Evolutionary conservation across 2,797 vertebrate genomes (phyloP).

Genomic region (Xenopus petersii): DNA sequence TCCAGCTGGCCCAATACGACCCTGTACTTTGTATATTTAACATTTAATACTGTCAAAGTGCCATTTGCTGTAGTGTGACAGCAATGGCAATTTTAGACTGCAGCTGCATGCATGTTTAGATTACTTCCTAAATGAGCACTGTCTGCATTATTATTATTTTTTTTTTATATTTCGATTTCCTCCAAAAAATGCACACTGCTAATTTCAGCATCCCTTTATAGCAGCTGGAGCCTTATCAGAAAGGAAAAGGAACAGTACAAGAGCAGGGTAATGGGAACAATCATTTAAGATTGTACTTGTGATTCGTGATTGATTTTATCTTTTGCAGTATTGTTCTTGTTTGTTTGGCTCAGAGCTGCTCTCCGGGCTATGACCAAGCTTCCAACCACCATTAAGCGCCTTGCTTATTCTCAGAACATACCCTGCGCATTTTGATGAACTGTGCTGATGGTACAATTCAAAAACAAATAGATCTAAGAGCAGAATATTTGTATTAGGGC

Average conservation of each 20-base stretch:
- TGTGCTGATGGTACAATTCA: too few relatives aligned
- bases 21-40: background rate
- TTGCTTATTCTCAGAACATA: too few relatives aligned
- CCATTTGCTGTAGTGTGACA: background rate
- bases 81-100: background rate
- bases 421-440: too few relatives aligned
- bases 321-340: slow-evolving; percentile 15
- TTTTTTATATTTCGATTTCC: background rate
- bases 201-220: slow-evolving; percentile 15
- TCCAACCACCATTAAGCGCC: background rate
- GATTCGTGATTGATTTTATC: slow-evolving; percentile 38
- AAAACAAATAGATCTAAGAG: too few relatives aligned
- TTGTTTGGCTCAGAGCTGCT: slow-evolving; percentile 21
- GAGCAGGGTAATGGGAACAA: slow-evolving; percentile 27
- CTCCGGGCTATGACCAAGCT: slow-evolving; percentile 5
- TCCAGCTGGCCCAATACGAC: too few relatives aligned
- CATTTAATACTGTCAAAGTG: background rate
- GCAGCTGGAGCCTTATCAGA: slow-evolving; percentile 20
- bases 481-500: too few relatives aligned
- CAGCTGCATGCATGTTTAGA: background rate
- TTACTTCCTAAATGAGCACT: too few relatives aligned
- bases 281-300: slow-evolving; percentile 25
- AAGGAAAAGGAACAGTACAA: background rate
- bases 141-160: background rate
- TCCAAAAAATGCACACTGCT: slow-evolving; percentile 16